A percentile compares a stretch with the other conserved stretches of the same genome.
Conservation (phyloP, 2,797 vertebrate species). For the Coregonus suidteri region DNA sequence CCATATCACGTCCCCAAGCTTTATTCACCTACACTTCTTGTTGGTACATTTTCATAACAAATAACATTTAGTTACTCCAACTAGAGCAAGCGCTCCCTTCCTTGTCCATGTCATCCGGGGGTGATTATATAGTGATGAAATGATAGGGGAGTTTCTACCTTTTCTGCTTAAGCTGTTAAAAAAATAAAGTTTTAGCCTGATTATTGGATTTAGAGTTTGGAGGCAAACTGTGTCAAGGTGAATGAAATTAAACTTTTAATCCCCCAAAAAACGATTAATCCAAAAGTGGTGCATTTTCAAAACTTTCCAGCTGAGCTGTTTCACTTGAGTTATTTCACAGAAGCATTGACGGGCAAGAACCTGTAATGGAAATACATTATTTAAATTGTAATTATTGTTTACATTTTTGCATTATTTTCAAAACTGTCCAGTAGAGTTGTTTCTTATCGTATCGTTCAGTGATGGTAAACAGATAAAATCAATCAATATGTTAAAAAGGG, state of each 20-base stretch:
- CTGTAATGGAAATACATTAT: background rate
- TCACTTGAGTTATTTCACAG: background rate
- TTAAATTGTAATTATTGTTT: background rate
- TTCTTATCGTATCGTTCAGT: background rate
- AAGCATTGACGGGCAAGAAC: background rate
- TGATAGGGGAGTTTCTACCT: background rate
- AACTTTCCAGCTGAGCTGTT: background rate
- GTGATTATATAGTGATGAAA: background rate
- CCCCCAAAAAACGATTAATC: background rate
- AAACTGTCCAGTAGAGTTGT: background rate
- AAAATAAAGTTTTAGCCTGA: background rate
- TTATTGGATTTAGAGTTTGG: background rate
- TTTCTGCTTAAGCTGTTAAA: slow-evolving; percentile 1
- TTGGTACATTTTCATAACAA: background rate
- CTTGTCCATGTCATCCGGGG: background rate
- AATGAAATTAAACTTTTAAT: background rate
- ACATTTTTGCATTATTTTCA: background rate
- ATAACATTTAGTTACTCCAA: background rate
- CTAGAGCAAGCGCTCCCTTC: background rate
- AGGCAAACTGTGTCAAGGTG: background rate
- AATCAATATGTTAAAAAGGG: too few relatives aligned
- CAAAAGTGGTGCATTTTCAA: background rate
- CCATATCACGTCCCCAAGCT: background rate
- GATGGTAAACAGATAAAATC: too few relatives aligned
- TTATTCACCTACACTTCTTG: background rate